phyloP scores from a whole-genome alignment of 2,113 vertebrate species.

The Garra rufa region DNA sequence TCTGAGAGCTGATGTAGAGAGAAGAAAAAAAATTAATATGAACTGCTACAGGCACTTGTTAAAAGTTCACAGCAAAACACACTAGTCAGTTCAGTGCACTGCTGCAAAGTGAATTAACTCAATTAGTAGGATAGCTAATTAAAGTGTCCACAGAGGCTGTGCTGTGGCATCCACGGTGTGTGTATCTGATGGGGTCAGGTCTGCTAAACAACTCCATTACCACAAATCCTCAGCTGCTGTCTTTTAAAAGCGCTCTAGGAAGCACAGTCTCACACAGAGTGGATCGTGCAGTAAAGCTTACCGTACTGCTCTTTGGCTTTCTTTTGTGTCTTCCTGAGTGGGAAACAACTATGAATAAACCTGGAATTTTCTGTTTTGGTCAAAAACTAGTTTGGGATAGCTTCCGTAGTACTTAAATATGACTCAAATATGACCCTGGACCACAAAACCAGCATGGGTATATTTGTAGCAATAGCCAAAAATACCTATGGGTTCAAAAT shows the following conservation, averaged over 20 bases:
- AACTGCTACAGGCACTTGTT: slow-evolving; percentile 59
- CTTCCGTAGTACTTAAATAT: not conserved
- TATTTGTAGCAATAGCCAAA: too few species aligned
- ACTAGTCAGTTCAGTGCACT: slow-evolving; percentile 67
- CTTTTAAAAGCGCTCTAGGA: not conserved
- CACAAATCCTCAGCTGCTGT: slow-evolving; percentile 2
- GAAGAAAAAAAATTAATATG: slow-evolving; percentile 60
- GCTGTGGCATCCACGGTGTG: slow-evolving; percentile 1
- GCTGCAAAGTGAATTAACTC: slow-evolving; percentile 65
- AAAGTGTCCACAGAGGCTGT: slow-evolving; percentile 52
- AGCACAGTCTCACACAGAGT: not conserved
- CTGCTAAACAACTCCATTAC: slow-evolving; percentile 35
- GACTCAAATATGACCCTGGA: not conserved
- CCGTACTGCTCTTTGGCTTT: not conserved
- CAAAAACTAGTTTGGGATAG: not conserved
- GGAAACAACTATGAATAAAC: not conserved
- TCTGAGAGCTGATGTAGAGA: slow-evolving; percentile 29
- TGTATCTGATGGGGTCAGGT: slow-evolving; percentile 22
- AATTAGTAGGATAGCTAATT: slow-evolving; percentile 67
- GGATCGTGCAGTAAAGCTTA: not conserved
- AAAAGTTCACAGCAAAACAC: slow-evolving; percentile 67
- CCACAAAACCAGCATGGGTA: too few species aligned
- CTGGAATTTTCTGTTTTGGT: not conserved
- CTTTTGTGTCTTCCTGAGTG: not conserved
- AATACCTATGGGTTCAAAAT: too few species aligned